Evolutionary conservation across 2,797 vertebrate genomes (phyloP).

Genomic region (Serranus cabrilla): DNA sequence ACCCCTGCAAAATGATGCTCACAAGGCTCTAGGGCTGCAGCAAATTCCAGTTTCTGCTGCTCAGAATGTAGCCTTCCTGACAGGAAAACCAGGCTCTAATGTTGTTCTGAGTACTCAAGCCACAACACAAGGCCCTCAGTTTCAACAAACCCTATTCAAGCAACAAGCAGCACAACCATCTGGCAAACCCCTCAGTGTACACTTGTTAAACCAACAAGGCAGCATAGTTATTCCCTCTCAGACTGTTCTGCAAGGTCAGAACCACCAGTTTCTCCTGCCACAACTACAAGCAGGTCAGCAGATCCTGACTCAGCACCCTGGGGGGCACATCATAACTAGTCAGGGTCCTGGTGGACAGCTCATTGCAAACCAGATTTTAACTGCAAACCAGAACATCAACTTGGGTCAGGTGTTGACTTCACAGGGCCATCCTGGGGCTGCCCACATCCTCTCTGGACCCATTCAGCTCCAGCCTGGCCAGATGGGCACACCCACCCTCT

Average conservation of each 20-base stretch:
- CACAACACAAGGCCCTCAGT: slow-evolving; percentile 81
- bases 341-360: slow-evolving; percentile 91
- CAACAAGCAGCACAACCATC: slow-evolving; percentile 85
- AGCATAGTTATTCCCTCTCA: slow-evolving; percentile 96
- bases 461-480: slow-evolving; percentile 94
- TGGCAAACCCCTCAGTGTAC: slow-evolving; percentile 93
- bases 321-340: slow-evolving; percentile 91
- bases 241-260: slow-evolving; percentile 92
- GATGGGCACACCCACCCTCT: slow-evolving; percentile 91
- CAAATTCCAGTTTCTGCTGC: slow-evolving; percentile 85
- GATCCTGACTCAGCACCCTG: slow-evolving; percentile 90
- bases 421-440: slow-evolving; percentile 90
- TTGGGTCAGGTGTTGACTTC: slow-evolving; percentile 92
- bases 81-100: slow-evolving; percentile 91
- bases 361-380: slow-evolving; percentile 91
- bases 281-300: slow-evolving; percentile 92
- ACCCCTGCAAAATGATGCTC: slow-evolving; percentile 83
- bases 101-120: slow-evolving; percentile 90
- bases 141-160: slow-evolving; percentile 91
- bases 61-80: slow-evolving; percentile 94
- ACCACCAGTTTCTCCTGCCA: slow-evolving; percentile 93
- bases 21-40: slow-evolving; percentile 85
- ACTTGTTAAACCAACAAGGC: slow-evolving; percentile 93
- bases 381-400: slow-evolving; percentile 95
- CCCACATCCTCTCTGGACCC: slow-evolving; percentile 93